These are phyloP conservation scores for Malurus splendens DNA, from an alignment of 2,797 vertebrate species.

Conservation along the genomic window DNA sequence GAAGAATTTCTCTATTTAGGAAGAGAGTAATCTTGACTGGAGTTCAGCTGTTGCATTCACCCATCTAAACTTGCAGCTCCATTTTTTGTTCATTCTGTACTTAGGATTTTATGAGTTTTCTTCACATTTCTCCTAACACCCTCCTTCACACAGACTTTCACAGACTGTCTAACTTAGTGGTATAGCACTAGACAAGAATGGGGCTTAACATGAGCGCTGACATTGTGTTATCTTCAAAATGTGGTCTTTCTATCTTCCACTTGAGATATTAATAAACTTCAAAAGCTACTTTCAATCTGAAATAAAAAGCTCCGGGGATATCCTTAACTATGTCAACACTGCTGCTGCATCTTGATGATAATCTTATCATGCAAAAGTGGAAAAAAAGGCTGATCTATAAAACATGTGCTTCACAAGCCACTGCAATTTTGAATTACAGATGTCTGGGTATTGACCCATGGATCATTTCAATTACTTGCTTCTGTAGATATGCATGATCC, in stretches of 20 bases:
- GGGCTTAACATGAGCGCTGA: constrained; percentile 29
- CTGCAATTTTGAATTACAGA: constrained; percentile 23
- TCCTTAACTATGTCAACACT: not conserved
- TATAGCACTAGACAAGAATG: constrained; percentile 16
- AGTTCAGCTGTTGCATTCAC: not conserved
- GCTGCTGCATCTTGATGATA: constrained; percentile 44
- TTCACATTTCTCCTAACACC: constrained; percentile 6
- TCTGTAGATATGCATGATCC: constrained; percentile 29
- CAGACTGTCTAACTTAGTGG: not conserved
- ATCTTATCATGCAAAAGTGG: constrained; percentile 42
- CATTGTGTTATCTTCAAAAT: constrained; percentile 45
- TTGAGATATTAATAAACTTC: constrained; percentile 49
- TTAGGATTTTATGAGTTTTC: not conserved
- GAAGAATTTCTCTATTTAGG: not conserved
- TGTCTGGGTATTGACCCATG: constrained; percentile 31
- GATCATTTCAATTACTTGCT: constrained; percentile 50
- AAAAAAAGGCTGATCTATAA: constrained; percentile 16
- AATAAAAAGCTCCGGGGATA: constrained; percentile 32
- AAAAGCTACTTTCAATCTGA: constrained; percentile 29
- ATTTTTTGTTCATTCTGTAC: not conserved
- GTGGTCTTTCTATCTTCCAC: constrained; percentile 22
- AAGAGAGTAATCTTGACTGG: not conserved
- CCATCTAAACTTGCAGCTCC: not conserved
- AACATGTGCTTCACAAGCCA: not conserved
- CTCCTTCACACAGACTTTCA: not conserved